Evolutionary conservation across 1,140 invertebrate species (phyloP).

Genomic region (Drosophila trapezifrons): DNA sequence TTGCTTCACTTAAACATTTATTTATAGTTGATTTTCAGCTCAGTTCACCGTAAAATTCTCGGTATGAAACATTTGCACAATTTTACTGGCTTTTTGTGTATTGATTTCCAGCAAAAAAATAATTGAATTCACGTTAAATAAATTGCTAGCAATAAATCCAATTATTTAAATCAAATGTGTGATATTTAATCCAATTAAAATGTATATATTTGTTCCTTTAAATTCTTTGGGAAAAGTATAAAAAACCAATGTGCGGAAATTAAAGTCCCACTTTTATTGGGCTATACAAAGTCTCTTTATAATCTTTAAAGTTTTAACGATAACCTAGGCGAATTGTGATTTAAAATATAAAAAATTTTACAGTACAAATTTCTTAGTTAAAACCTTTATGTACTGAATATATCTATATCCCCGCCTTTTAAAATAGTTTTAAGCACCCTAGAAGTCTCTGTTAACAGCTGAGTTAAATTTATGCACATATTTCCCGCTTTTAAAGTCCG

Average conservation of each 20-base stretch:
- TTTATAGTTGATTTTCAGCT: background rate
- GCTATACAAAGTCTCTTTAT: background rate
- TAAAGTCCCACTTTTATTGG: too few species aligned
- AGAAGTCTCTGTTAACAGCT: background rate
- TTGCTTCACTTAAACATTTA: background rate
- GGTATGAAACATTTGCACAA: background rate
- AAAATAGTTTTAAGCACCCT: background rate
- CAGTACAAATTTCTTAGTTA: background rate
- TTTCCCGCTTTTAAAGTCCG: background rate
- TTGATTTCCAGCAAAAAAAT: background rate
- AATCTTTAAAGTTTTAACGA: background rate
- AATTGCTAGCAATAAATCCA: background rate
- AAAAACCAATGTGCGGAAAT: background rate
- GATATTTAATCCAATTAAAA: too few species aligned
- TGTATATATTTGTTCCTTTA: background rate
- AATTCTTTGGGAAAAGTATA: background rate
- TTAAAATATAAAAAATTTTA: background rate
- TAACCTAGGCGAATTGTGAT: too few species aligned
- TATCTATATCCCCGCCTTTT: background rate
- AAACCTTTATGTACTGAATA: background rate
- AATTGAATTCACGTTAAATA: background rate
- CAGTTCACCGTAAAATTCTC: background rate
- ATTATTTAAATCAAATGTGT: background rate
- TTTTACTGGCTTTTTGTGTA: background rate
- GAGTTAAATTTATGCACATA: slow-evolving; percentile 17